A percentile compares a stretch with the other conserved stretches of the same genome.
Evolutionary conservation across 2,888 invertebrate species (phyloP).

Genomic region (Nemapogon koenigi): DNA sequence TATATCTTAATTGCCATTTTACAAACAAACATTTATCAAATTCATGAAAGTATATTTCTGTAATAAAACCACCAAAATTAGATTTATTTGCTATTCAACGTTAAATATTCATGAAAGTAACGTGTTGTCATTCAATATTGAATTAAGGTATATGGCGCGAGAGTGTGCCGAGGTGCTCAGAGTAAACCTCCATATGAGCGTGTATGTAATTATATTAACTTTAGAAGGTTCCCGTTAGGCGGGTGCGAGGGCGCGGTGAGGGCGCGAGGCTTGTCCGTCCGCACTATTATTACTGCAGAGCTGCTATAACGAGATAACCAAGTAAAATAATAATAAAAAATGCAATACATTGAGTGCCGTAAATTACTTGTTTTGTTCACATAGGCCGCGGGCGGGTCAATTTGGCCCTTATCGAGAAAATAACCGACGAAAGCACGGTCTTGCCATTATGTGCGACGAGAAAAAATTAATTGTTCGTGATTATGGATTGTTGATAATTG

Average conservation of each 20-base stretch:
- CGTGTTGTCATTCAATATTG: no score
- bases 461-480: conserved; percentile 55
- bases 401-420: conserved; percentile 58
- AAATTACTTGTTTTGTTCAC: conserved; percentile 50
- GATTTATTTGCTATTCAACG: no score
- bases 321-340: conserved; percentile 42
- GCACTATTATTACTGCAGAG: conserved; percentile 25
- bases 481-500: conserved; percentile 54
- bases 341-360: conserved; percentile 41
- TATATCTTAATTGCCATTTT: no score
- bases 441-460: conserved; percentile 41
- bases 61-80: no score
- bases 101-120: no score
- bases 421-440: conserved; percentile 44
- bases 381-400: conserved; percentile 48
- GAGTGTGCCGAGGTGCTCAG: not conserved
- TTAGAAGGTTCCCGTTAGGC: conserved; percentile 8
- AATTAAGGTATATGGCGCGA: no score
- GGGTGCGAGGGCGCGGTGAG: not conserved
- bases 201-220: not conserved
- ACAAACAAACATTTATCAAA: no score
- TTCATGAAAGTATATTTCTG: no score
- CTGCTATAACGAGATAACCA: conserved; percentile 36
- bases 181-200: not conserved
- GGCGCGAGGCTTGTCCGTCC: conserved; percentile 15